Evolutionary conservation across 2,113 vertebrate species (phyloP).

Genomic region (Serinus canaria): DNA sequence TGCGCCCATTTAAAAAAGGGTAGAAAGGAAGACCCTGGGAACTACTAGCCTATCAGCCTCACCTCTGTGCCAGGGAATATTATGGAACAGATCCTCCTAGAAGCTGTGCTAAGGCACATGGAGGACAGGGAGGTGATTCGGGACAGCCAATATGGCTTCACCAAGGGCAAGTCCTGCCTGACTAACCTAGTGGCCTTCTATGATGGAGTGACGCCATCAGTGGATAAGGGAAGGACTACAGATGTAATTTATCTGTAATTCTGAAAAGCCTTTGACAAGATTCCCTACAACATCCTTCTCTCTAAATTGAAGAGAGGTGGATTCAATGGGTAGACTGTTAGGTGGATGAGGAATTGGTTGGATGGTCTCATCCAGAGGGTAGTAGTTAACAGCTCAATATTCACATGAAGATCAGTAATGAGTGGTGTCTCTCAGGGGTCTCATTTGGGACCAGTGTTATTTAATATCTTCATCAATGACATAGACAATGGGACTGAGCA

Average conservation of each 20-base stretch:
- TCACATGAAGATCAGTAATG: background rate
- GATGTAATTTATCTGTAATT: background rate
- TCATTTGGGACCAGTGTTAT: background rate
- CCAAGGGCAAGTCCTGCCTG: background rate
- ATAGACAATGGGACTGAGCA: background rate
- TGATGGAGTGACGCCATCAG: background rate
- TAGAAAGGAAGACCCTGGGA: background rate
- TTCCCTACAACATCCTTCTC: background rate
- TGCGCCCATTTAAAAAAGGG: background rate
- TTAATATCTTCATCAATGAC: background rate
- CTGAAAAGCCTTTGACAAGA: background rate
- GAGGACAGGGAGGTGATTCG: background rate
- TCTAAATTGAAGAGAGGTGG: background rate
- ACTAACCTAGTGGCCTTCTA: background rate
- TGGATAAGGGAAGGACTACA: background rate
- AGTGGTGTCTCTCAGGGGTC: background rate
- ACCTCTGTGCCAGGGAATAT: background rate
- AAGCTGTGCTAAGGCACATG: background rate
- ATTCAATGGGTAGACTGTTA: background rate
- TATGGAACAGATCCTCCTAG: no score
- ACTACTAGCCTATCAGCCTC: background rate
- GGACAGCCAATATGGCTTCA: background rate
- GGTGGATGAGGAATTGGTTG: background rate
- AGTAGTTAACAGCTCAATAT: background rate
- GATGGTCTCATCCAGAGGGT: background rate